These are phyloP conservation scores for Phalacrocorax aristotelis DNA, from an alignment of 2,113 vertebrate genomes.

Conservation along the genomic window DNA sequence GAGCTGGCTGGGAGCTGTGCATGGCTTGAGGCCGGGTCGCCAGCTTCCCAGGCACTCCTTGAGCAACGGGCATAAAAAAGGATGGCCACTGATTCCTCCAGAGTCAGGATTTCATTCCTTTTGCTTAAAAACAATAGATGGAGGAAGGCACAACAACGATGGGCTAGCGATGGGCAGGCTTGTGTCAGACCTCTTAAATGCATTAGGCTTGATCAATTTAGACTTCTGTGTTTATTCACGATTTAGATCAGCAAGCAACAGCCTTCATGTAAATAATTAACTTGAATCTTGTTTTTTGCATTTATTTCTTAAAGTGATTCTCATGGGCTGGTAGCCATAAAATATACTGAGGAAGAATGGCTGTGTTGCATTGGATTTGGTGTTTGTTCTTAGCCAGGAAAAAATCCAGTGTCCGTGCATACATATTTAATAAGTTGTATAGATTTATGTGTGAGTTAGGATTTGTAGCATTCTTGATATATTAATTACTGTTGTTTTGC, in stretches of 20 bases:
- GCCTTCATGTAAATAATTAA: background rate
- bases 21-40: background rate
- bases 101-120: background rate
- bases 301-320: conserved; percentile 22
- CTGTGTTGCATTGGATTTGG: background rate
- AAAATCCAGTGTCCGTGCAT: background rate
- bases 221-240: background rate
- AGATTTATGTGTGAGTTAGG: background rate
- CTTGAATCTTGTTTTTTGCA: background rate
- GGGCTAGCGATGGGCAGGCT: background rate
- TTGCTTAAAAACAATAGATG: background rate
- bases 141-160: accelerated
- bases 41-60: background rate
- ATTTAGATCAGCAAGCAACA: background rate
- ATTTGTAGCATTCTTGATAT: background rate
- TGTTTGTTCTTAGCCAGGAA: background rate
- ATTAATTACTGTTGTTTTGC: conserved; percentile 24
- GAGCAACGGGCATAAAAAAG: background rate
- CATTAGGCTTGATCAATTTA: background rate
- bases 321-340: background rate
- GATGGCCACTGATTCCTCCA: background rate
- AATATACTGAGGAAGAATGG: background rate
- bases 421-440: background rate
- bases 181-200: background rate
- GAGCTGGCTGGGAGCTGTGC: background rate